These are phyloP conservation scores for Diogma glabrata DNA, from an alignment of 2,888 invertebrate species.

Conservation along the genomic window DNA sequence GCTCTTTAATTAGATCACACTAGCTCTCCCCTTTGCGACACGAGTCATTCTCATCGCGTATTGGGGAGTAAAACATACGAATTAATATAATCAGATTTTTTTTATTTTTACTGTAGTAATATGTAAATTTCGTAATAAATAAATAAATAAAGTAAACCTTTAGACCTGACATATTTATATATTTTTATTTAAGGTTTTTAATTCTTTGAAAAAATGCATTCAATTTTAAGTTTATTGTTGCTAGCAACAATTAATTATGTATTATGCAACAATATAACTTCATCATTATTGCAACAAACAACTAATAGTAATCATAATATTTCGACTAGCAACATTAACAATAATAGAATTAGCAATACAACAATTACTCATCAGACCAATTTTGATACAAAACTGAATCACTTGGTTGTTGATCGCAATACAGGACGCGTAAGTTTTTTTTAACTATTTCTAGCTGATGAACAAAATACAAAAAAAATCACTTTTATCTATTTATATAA, in stretches of 20 bases:
- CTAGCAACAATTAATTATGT: constrained; percentile 23
- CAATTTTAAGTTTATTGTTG: constrained; percentile 25
- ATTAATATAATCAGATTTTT: too few species aligned
- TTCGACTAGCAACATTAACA: constrained; percentile 13
- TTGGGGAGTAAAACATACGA: too few species aligned
- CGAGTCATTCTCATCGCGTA: too few species aligned
- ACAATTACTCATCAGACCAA: constrained; percentile 30
- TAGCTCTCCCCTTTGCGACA: too few species aligned
- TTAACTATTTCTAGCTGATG: not conserved
- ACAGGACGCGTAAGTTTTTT: constrained; percentile 55
- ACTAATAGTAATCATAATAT: constrained; percentile 12
- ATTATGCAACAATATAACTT: constrained; percentile 14
- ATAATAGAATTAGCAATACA: constrained; percentile 26
- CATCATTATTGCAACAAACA: constrained; percentile 13
- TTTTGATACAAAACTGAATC: constrained; percentile 54
- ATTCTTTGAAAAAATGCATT: constrained; percentile 24
- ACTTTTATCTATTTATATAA: constrained; percentile 4
- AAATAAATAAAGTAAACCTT: too few species aligned
- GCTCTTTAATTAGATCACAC: too few species aligned
- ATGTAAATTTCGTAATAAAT: too few species aligned
- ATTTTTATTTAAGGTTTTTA: constrained; percentile 4
- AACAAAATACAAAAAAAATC: not conserved
- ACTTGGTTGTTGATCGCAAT: constrained; percentile 81
- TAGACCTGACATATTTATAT: too few species aligned
- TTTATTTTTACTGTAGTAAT: too few species aligned